These are phyloP conservation scores for Poecilia picta DNA, from an alignment of 2,797 vertebrate species.

Conservation along the genomic window DNA sequence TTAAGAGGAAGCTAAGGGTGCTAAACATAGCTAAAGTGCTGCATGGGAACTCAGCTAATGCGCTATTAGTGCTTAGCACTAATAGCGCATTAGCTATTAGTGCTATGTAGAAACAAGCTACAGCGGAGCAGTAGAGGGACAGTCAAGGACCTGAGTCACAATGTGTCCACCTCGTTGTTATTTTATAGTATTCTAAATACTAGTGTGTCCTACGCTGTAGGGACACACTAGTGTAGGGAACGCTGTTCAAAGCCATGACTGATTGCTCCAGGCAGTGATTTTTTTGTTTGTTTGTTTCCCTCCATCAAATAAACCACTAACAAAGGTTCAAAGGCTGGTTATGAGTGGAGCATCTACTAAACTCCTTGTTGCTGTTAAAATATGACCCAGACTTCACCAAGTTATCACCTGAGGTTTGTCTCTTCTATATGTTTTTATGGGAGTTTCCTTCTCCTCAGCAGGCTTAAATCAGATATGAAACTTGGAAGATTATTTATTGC, in stretches of 20 bases:
- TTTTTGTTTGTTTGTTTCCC: not conserved
- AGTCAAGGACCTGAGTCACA: too few relatives aligned
- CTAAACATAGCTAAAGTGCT: not conserved
- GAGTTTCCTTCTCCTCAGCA: not conserved
- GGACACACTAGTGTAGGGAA: too few relatives aligned
- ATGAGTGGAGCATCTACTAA: not conserved
- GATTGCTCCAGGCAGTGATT: slow-evolving; percentile 33
- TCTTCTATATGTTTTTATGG: not conserved
- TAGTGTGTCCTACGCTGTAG: too few relatives aligned
- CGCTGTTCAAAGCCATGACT: not conserved
- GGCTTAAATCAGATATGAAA: not conserved
- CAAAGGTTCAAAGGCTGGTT: not conserved
- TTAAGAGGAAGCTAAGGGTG: not conserved
- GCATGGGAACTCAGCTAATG: not conserved
- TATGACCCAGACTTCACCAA: not conserved
- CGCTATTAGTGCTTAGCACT: not conserved
- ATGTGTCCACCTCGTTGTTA: too few relatives aligned
- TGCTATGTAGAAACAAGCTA: too few relatives aligned
- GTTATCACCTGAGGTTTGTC: not conserved
- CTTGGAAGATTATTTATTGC: not conserved
- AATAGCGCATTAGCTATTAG: too few relatives aligned
- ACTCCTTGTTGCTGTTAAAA: not conserved
- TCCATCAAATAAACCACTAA: not conserved
- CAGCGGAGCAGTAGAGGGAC: too few relatives aligned
- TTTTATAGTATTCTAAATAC: too few relatives aligned